Percentiles rank a stretch among this genome's conserved stretches.
phyloP scores from a whole-genome alignment of 2,113 vertebrate genomes.

The Amphilophus citrinellus region DNA sequence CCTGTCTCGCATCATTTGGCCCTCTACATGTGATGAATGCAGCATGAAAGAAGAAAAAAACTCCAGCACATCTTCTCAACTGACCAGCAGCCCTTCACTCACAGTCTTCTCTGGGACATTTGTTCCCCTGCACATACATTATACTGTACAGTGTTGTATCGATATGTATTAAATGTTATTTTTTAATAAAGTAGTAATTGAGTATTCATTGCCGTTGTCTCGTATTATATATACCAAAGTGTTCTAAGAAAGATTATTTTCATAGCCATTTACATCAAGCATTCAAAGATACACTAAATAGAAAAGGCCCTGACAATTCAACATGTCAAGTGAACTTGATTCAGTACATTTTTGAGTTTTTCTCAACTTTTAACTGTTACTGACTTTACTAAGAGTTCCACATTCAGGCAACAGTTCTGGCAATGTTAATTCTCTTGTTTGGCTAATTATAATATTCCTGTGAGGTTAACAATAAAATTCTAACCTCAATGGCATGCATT shows the following conservation, averaged over 20 bases:
- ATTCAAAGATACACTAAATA: not conserved
- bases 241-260: not conserved
- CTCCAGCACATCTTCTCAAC: conserved; percentile 44
- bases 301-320: not conserved
- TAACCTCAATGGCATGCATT: no score
- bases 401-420: not conserved
- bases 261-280: not conserved
- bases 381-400: not conserved
- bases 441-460: not conserved
- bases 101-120: conserved; percentile 53
- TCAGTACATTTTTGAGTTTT: no score
- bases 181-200: conserved; percentile 77
- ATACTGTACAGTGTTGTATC: conserved; percentile 70
- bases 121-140: conserved; percentile 29
- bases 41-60: conserved; percentile 33
- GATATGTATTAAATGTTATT: conserved; percentile 74
- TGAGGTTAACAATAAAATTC: not conserved
- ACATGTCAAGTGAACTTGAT: no score
- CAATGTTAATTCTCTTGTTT: not conserved
- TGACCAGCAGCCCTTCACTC: conserved; percentile 57
- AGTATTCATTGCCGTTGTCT: conserved; percentile 31
- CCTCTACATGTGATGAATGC: conserved; percentile 52
- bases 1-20: not conserved
- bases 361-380: no score
- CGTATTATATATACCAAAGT: not conserved